phyloP scores from a whole-genome alignment of 1,140 invertebrate genomes.

The Drosophila tropicalis region DNA sequence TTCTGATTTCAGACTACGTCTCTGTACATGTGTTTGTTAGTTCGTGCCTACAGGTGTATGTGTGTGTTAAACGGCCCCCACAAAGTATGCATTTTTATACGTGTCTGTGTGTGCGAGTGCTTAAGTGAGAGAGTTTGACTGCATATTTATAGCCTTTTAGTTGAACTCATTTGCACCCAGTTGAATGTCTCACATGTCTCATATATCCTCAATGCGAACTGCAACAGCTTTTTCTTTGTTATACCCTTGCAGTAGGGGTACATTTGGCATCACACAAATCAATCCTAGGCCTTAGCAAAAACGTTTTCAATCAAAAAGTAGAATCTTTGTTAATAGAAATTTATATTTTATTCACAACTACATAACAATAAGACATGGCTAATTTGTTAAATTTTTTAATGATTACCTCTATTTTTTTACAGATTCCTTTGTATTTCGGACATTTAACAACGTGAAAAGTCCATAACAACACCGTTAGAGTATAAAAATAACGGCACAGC shows the following conservation, averaged over 20 bases:
- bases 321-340: too few relatives aligned
- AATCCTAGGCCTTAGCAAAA: too few relatives aligned
- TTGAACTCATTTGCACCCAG: constrained; percentile 77
- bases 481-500: neutral
- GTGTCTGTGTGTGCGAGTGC: neutral
- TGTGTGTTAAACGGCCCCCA: constrained; percentile 4
- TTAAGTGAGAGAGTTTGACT: neutral
- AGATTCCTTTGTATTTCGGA: too few relatives aligned
- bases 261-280: neutral
- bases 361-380: too few relatives aligned
- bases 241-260: neutral
- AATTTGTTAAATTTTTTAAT: too few relatives aligned
- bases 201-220: constrained; percentile 38
- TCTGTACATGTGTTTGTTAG: neutral
- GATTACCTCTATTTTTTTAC: too few relatives aligned
- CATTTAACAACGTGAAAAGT: too few relatives aligned
- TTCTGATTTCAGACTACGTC: neutral
- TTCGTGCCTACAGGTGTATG: neutral
- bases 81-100: neutral
- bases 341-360: too few relatives aligned
- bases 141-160: constrained; percentile 73
- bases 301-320: too few relatives aligned
- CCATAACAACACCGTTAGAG: too few relatives aligned
- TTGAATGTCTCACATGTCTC: constrained; percentile 27
- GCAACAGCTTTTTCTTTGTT: constrained; percentile 55